Evolutionary conservation across 2,888 invertebrate genomes (phyloP).

Genomic region (Trissolcus brochymenae): DNA sequence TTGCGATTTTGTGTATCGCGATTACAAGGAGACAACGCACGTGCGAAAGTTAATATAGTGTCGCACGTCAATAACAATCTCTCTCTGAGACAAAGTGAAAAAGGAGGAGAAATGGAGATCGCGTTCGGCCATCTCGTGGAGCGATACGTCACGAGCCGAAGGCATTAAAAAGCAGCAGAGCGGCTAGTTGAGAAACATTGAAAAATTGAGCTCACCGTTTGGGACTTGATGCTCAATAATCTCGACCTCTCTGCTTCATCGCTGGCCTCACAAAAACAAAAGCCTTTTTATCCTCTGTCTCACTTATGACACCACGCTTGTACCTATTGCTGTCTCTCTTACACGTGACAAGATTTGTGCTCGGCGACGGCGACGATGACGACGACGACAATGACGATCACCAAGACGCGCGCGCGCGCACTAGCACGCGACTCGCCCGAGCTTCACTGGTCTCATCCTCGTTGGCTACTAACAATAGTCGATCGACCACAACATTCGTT

Average conservation of each 20-base stretch:
- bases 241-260: not conserved
- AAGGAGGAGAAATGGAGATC: not conserved
- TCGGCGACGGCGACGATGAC: not conserved
- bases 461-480: not conserved
- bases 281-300: not conserved
- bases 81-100: not conserved
- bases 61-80: not conserved
- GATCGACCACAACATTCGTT: not conserved
- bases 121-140: constrained; percentile 15
- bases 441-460: constrained; percentile 4
- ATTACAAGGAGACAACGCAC: not conserved
- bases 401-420: not conserved
- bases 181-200: not conserved
- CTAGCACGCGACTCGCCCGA: not conserved
- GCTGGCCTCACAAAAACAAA: not conserved
- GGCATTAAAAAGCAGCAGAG: not conserved
- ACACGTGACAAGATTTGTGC: constrained; percentile 4
- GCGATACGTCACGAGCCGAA: constrained; percentile 10
- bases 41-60: not conserved
- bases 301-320: not conserved
- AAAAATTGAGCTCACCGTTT: not conserved
- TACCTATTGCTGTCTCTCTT: not conserved
- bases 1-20: not conserved
- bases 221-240: not conserved
- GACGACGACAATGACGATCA: not conserved